Evolutionary conservation across 2,113 vertebrate species (phyloP), one percentile per base, ranked within the genome.

Genomic region (Stegostoma tigrinum): DNA sequence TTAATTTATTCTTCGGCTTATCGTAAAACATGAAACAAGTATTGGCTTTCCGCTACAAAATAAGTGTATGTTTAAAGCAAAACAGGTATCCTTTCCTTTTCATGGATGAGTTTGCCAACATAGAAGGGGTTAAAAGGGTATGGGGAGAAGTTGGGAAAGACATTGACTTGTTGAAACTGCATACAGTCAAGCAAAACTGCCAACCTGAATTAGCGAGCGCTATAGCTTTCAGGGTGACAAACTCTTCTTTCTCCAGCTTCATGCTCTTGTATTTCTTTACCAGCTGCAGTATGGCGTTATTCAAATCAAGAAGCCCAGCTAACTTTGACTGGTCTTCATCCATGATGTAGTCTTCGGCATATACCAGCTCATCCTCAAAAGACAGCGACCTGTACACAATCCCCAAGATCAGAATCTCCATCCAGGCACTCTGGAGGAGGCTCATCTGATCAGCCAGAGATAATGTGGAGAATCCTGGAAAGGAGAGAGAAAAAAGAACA

Each of bases 341-440:
- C 99, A 99, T 99, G 96, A 99, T 99, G 97, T 99, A 99, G 98
- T 99, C 99, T 97, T 99, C 99, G 95, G 99, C 99, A 96, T 99
- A 99, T 91, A 99, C 99, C 90, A 99, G 97, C 98, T 99, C 99
- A 97, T 99, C 99, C 97, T 99, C 99, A 96, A 99, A 99, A 42
- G 99, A 99, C 95, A 99, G 98, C 19, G 99, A 99, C 96, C 99
- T 98, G 98, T 99, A 99, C 95, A 99, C 99, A 83, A 99, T 99
- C 12, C 99, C 98, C 0, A 99, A 98, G 97, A 99, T 99, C 98
- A 99, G 97, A 97, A 99, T 99, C 97, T 99, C 99, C 99, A 99
- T 99, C 99, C 99, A 99, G 80, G 99, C 99, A 42, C 99, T 99
- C 97, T 99, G 99, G 97, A 99, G 98, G 97, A 99, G 98, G 97